These are phyloP conservation scores for Hylaeus volcanicus DNA, from an alignment of 1,140 invertebrate species.

Conservation along the genomic window DNA sequence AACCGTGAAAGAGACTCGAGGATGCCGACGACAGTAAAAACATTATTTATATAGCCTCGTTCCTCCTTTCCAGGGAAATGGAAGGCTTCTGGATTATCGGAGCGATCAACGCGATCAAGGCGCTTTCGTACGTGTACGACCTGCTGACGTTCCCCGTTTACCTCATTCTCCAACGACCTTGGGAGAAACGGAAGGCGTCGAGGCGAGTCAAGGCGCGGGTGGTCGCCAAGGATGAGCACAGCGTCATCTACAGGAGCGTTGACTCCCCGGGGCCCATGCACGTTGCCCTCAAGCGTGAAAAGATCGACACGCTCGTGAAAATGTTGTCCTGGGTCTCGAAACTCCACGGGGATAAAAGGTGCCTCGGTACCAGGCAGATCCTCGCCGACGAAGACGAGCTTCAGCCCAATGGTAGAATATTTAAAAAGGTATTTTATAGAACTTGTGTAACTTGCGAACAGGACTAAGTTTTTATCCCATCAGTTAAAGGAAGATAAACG, in stretches of 20 bases:
- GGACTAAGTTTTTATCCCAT: no score
- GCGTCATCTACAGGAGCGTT: constrained; percentile 88
- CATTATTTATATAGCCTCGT: constrained; percentile 25
- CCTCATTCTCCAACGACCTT: constrained; percentile 92
- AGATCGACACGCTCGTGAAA: constrained; percentile 93
- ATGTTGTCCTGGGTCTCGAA: constrained; percentile 90
- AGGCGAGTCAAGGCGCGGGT: constrained; percentile 86
- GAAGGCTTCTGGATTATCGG: constrained; percentile 89
- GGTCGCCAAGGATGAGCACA: constrained; percentile 81
- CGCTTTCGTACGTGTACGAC: constrained; percentile 91
- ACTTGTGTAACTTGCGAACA: no score
- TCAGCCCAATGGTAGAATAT: constrained; percentile 95
- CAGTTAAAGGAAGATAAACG: no score
- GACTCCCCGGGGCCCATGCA: constrained; percentile 86
- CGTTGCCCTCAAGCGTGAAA: constrained; percentile 85
- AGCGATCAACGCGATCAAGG: constrained; percentile 87
- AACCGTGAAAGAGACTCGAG: background rate
- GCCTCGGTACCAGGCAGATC: constrained; percentile 94
- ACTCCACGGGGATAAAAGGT: constrained; percentile 87
- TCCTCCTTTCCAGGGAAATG: constrained; percentile 84
- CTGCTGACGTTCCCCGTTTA: constrained; percentile 94
- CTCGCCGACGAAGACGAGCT: constrained; percentile 95
- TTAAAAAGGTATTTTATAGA: constrained; percentile 91
- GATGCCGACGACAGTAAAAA: background rate
- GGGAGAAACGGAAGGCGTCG: constrained; percentile 89